Conservation (phyloP, 2,113 vertebrate genomes). For the Hippocampus comes region DNA sequence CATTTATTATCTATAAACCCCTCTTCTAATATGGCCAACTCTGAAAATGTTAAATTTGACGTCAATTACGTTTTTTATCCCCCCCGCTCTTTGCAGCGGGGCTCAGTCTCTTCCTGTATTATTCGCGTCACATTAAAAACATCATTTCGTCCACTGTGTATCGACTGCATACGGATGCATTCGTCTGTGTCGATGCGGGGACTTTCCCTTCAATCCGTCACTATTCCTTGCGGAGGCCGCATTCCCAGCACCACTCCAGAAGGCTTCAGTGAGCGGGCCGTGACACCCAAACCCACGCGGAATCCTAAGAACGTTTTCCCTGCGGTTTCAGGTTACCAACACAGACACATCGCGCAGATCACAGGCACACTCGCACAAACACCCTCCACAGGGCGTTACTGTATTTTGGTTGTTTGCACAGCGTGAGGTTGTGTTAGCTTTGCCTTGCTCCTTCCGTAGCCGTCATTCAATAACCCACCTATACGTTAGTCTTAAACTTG, state of each 20-base stretch:
- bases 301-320: conserved; percentile 72
- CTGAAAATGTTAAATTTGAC: too few species aligned
- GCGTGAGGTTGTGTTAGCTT: conserved; percentile 53
- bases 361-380: conserved; percentile 42
- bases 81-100: too few species aligned
- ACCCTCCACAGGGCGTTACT: conserved; percentile 61
- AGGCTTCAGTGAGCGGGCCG: conserved; percentile 59
- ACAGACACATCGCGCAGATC: conserved; percentile 50
- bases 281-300: conserved; percentile 68
- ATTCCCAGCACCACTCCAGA: conserved; percentile 60
- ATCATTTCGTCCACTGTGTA: background rate
- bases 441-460: conserved; percentile 37
- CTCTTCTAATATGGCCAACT: too few species aligned
- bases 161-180: background rate
- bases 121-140: background rate
- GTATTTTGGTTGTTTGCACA: conserved; percentile 66
- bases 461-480: conserved; percentile 45
- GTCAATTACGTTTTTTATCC: too few species aligned
- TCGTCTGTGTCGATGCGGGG: background rate
- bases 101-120: too few species aligned
- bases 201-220: conserved; percentile 46
- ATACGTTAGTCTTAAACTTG: conserved; percentile 23
- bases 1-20: too few species aligned
- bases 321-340: conserved; percentile 69
- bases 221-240: conserved; percentile 47